These are phyloP conservation scores for Telmatochromis sp. DNA, from an alignment of 2,113 vertebrate genomes.

Conservation along the genomic window DNA sequence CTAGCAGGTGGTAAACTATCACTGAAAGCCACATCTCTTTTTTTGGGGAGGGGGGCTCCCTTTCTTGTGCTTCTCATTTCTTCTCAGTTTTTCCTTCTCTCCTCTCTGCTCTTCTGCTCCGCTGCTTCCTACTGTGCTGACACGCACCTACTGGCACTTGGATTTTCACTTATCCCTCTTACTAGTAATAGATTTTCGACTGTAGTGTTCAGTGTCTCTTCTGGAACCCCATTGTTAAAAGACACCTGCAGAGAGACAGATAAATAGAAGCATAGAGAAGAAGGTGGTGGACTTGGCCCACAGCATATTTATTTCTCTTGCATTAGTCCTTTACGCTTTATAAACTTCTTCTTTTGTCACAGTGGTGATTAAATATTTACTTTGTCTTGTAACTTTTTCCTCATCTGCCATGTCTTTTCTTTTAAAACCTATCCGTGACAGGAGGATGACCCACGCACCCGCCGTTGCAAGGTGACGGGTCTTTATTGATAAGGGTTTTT, in stretches of 20 bases:
- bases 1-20: conserved; percentile 51
- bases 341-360: not conserved
- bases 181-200: conserved; percentile 58
- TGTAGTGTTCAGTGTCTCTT: conserved; percentile 40
- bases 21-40: conserved; percentile 34
- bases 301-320: not conserved
- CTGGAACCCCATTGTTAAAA: conserved; percentile 37
- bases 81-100: conserved; percentile 6
- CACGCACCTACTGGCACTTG: conserved; percentile 54
- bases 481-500: not conserved
- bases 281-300: not conserved
- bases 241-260: conserved; percentile 52
- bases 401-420: not conserved
- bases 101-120: not conserved
- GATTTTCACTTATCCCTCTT: conserved; percentile 62
- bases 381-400: not conserved
- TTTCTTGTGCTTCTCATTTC: conserved; percentile 15
- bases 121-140: conserved; percentile 47
- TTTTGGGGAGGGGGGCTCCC: not conserved
- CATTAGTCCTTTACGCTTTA: not conserved
- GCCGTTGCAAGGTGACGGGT: fast-evolving
- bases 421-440: not conserved
- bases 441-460: fast-evolving
- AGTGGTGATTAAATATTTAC: not conserved
- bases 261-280: conserved; percentile 35